Conservation (phyloP, 2,888 invertebrate genomes). For the Seira musarum region DNA sequence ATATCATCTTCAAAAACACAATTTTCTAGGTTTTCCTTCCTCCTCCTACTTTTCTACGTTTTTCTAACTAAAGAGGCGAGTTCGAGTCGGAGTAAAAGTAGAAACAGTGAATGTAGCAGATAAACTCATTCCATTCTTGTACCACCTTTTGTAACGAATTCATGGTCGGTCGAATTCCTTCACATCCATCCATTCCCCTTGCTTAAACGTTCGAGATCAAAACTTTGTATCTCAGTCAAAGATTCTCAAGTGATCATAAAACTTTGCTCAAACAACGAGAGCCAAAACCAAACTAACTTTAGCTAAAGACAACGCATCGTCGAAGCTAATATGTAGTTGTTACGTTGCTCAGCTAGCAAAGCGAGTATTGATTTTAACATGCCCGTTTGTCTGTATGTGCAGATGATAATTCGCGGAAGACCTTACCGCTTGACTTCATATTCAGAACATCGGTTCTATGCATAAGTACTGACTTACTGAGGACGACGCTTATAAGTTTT, state of each 20-base stretch:
- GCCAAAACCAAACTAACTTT: too few relatives aligned
- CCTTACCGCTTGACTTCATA: too few relatives aligned
- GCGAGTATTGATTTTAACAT: too few relatives aligned
- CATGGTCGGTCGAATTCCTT: background rate
- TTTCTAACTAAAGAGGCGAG: background rate
- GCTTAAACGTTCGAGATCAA: background rate
- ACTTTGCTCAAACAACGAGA: slow-evolving; percentile 21
- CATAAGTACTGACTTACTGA: too few relatives aligned
- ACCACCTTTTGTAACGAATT: slow-evolving; percentile 16
- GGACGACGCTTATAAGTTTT: too few relatives aligned
- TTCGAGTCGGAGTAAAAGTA: background rate
- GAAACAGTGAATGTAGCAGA: slow-evolving; percentile 8
- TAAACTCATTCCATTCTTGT: background rate
- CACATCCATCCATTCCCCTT: background rate
- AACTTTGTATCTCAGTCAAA: background rate
- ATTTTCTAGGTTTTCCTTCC: background rate
- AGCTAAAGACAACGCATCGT: too few relatives aligned
- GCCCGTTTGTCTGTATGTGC: too few relatives aligned
- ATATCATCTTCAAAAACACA: too few relatives aligned
- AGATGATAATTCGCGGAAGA: too few relatives aligned
- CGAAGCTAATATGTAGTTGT: too few relatives aligned
- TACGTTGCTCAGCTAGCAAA: too few relatives aligned
- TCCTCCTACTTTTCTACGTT: background rate
- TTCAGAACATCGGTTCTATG: too few relatives aligned
- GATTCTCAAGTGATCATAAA: slow-evolving; percentile 37